Evolutionary conservation across 2,888 invertebrate species (phyloP), one percentile per base, ranked within the genome.

Genomic region (Agrotis puta): DNA sequence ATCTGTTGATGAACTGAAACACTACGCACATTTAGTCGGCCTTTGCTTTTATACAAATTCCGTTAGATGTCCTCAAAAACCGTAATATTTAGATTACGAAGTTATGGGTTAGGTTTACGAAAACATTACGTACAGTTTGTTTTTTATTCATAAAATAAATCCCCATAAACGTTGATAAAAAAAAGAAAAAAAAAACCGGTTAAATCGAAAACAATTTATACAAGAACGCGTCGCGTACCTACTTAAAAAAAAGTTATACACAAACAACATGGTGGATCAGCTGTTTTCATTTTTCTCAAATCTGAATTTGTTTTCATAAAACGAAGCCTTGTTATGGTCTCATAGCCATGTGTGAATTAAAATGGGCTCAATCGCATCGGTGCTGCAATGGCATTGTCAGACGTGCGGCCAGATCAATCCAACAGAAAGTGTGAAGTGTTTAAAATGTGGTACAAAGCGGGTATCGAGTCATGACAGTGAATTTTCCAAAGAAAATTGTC

Each of bases 331-430:
- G 94, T 92, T 93, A 95, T 95, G 96, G 95, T 95, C 89, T 91
- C 91, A 91, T 96, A 96, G 95, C 96, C 96, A 96, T 96, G 96
- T 93, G 93, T 95, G 94, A 94, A 95, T 94, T 96, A 96, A 95
- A 95, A 98, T 98, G 98, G 98, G 98, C 96, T 98, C 98, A 94
- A 98, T 98, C 97, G 98, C 98, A 96, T 98, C 98, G 94, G 98
- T 98, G 96, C 97, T 98, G 94, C 98, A 98, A 97, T 98, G 98
- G 98, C 98, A 98, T 97, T 98, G 98, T 97, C 97, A 97, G 94
- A 97, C 97, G 95, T 98, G 98, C 96, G 97, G 98, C 96, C 97
- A 98, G 95, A 98, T 98, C 95, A 98, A 98, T 95, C 98, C 98
- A 85, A 98, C 98, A 82, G 98, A 98, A 96, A 97, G 97, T 94